A percentile compares a stretch with the other conserved stretches of the same genome.
Evolutionary conservation across 1,140 invertebrate species (phyloP).

Genomic region (Phymorhynchus buccinoides): DNA sequence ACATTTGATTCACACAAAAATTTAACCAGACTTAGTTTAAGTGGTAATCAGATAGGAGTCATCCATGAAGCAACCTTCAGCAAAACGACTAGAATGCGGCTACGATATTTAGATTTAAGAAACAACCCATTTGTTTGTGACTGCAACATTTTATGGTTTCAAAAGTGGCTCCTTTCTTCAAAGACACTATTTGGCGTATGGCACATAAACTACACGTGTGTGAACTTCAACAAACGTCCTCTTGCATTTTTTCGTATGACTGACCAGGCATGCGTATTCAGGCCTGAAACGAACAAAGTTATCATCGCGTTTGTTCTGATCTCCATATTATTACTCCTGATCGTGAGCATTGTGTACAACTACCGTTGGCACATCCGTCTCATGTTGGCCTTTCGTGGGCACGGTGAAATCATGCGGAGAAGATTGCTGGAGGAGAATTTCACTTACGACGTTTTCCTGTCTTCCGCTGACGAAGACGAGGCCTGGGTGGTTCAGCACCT

Average conservation of each 20-base stretch:
- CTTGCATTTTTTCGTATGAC: neutral
- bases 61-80: neutral
- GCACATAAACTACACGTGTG: neutral
- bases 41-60: neutral
- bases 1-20: constrained; percentile 12
- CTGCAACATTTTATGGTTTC: too few species aligned
- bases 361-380: constrained; percentile 36
- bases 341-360: neutral
- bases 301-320: neutral
- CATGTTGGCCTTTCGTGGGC: constrained; percentile 14
- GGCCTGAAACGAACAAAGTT: neutral
- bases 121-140: constrained; percentile 25
- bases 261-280: constrained; percentile 33
- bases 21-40: neutral
- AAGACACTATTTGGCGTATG: neutral
- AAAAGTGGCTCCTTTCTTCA: constrained; percentile 16
- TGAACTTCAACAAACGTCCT: neutral
- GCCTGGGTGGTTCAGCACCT: constrained; percentile 7
- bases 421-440: constrained; percentile 18
- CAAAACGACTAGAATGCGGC: neutral
- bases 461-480: constrained; percentile 7
- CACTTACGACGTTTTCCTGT: constrained; percentile 49
- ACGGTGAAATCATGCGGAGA: neutral
- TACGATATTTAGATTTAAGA: neutral
- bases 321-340: neutral